Conservation (phyloP, 1,140 invertebrate genomes). For the Tribolium madens region DNA sequence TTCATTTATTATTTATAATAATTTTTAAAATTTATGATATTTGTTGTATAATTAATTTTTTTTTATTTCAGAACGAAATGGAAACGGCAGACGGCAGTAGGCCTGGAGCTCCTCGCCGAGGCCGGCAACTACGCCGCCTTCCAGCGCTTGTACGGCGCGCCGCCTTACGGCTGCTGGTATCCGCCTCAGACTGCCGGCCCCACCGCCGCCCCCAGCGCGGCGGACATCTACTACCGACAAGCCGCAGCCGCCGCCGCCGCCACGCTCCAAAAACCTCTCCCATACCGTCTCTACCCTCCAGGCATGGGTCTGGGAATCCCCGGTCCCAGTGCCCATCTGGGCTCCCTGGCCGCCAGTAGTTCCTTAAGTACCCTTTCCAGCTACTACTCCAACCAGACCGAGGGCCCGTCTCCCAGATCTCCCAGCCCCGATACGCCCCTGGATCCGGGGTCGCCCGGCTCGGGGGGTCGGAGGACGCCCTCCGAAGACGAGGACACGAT, state of each 20-base stretch:
- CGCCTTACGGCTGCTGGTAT: conserved; percentile 78
- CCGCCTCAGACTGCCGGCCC: conserved; percentile 70
- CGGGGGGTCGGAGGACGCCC: conserved; percentile 65
- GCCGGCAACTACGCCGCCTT: conserved; percentile 97
- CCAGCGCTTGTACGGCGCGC: conserved; percentile 89
- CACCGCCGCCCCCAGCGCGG: conserved; percentile 74
- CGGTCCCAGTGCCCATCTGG: conserved; percentile 72
- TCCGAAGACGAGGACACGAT: conserved; percentile 72
- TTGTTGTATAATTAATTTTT: not conserved
- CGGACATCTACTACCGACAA: conserved; percentile 85
- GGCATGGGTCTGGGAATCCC: conserved; percentile 73
- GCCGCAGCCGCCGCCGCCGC: conserved; percentile 78
- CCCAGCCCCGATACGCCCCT: conserved; percentile 66
- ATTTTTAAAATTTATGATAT: not conserved
- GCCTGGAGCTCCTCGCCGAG: conserved; percentile 94
- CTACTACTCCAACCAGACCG: conserved; percentile 72
- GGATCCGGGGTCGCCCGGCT: conserved; percentile 65
- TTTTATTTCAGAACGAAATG: conserved; percentile 93
- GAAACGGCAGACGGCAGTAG: conserved; percentile 98
- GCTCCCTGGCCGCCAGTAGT: conserved; percentile 71
- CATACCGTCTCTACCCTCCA: conserved; percentile 81
- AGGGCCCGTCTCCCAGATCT: conserved; percentile 58
- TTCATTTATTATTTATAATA: not conserved
- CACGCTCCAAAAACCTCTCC: conserved; percentile 88
- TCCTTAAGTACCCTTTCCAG: conserved; percentile 71